Conservation (phyloP, 2,113 vertebrate species). For the Piprites chloris region DNA sequence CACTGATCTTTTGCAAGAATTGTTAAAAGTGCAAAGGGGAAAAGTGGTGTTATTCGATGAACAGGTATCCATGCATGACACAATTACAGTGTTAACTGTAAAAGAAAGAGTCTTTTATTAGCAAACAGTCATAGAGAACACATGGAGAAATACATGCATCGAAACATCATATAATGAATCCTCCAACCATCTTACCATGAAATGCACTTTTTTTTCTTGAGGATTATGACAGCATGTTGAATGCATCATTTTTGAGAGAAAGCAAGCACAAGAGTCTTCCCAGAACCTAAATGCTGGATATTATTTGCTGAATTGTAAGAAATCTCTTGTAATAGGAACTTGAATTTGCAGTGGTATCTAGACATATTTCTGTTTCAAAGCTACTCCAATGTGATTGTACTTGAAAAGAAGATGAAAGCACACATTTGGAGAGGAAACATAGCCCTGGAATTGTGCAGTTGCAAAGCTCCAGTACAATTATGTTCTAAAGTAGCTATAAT, state of each 20-base stretch:
- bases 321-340: background rate
- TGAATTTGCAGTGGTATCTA: background rate
- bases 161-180: background rate
- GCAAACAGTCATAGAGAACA: background rate
- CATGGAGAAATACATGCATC: background rate
- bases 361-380: background rate
- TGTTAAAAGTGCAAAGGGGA: slow-evolving; percentile 53
- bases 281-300: background rate
- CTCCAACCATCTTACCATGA: background rate
- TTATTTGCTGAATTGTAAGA: background rate
- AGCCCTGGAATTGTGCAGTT: background rate
- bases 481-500: background rate
- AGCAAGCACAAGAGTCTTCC: background rate
- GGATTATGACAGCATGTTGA: background rate
- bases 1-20: slow-evolving; percentile 43
- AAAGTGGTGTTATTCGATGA: slow-evolving; percentile 45
- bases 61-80: slow-evolving; percentile 63
- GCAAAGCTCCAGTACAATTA: background rate
- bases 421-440: background rate
- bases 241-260: background rate
- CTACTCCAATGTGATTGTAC: background rate
- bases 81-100: slow-evolving; percentile 51
- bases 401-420: background rate
- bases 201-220: background rate
- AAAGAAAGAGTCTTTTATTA: background rate